phyloP scores from a whole-genome alignment of 2,113 vertebrate genomes.

The Boleophthalmus pectinirostris region DNA sequence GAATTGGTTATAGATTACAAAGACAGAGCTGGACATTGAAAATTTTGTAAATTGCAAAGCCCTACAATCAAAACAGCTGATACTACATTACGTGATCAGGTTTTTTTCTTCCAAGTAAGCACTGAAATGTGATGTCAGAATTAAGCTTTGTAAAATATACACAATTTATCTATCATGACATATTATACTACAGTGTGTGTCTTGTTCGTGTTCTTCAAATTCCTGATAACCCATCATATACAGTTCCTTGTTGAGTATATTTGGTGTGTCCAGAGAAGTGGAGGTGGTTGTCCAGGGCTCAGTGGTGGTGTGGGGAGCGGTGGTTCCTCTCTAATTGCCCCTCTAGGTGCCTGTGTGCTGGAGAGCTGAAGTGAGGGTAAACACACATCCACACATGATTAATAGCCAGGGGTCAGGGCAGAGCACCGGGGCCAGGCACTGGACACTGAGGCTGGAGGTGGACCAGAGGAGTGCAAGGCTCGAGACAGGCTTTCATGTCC shows the following conservation, averaged over 20 bases:
- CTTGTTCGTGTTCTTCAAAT: too few species aligned
- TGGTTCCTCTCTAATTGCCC: constrained; percentile 74
- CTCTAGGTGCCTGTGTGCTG: constrained; percentile 74
- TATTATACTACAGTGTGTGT: too few species aligned
- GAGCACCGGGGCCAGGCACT: constrained; percentile 28
- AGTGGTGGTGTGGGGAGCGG: constrained; percentile 35
- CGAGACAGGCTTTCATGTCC: not conserved
- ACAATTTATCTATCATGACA: too few species aligned
- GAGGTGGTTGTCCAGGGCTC: constrained; percentile 58
- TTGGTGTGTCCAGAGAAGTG: constrained; percentile 18
- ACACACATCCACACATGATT: constrained; percentile 77
- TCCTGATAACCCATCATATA: too few species aligned
- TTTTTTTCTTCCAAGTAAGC: too few species aligned
- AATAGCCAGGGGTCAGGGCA: constrained; percentile 72
- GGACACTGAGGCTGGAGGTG: constrained; percentile 29
- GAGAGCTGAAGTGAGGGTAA: constrained; percentile 76
- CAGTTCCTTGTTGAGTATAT: not conserved
- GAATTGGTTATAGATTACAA: not conserved
- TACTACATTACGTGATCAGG: too few species aligned
- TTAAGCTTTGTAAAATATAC: too few species aligned
- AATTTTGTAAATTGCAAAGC: too few species aligned
- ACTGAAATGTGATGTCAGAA: too few species aligned
- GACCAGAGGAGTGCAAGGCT: not conserved
- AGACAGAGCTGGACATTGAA: not conserved
- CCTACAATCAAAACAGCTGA: too few species aligned